phyloP scores from a whole-genome alignment of 1,140 invertebrate species.

The Saccostrea glomerata region DNA sequence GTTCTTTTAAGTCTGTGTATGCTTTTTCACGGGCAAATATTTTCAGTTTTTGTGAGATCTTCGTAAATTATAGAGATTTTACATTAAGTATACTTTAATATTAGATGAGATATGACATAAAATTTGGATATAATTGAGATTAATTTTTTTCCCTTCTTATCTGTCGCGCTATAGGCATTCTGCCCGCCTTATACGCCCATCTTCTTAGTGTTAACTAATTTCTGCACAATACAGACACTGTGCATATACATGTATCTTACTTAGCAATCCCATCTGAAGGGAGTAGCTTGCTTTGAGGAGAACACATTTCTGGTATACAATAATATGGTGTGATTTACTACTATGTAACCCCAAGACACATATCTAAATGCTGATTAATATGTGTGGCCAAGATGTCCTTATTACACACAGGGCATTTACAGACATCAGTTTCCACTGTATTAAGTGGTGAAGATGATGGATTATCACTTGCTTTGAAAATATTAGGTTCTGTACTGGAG shows the following conservation, averaged over 20 bases:
- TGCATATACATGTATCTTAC: background rate
- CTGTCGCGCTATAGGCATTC: too few species aligned
- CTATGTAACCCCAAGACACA: conserved; percentile 41
- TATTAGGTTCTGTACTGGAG: background rate
- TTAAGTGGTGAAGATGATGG: background rate
- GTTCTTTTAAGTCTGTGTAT: too few species aligned
- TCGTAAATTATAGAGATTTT: too few species aligned
- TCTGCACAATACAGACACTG: too few species aligned
- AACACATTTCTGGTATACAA: background rate
- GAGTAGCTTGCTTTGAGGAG: background rate
- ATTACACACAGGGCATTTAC: conserved; percentile 53
- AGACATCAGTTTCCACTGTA: conserved; percentile 7
- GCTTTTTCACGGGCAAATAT: too few species aligned
- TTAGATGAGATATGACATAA: too few species aligned
- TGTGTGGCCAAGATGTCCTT: conserved; percentile 40
- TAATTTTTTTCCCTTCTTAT: too few species aligned
- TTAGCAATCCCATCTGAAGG: background rate
- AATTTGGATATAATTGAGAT: too few species aligned
- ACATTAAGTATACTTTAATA: too few species aligned
- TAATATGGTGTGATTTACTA: background rate
- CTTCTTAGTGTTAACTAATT: too few species aligned
- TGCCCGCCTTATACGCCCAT: too few species aligned
- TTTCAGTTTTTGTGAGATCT: too few species aligned
- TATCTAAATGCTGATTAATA: conserved; percentile 58
- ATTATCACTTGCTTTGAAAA: background rate